A percentile compares a stretch with the other conserved stretches of the same genome.
Evolutionary conservation across 2,113 vertebrate genomes (phyloP).

Genomic region (Otus sunia): DNA sequence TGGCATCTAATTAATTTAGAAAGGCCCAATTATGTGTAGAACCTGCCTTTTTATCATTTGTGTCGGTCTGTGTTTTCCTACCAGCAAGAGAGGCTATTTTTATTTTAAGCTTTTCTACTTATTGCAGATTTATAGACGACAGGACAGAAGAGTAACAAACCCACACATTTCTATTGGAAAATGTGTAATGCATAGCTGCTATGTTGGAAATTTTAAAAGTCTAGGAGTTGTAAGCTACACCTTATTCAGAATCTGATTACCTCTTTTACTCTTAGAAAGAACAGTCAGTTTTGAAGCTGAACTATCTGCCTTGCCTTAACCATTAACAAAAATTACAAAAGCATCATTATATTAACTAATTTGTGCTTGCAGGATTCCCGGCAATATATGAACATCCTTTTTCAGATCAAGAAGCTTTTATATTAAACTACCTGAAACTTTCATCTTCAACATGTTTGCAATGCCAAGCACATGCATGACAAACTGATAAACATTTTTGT

Average conservation of each 20-base stretch:
- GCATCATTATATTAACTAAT: not conserved
- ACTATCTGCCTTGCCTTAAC: not conserved
- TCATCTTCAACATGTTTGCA: not conserved
- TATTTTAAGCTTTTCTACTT: not conserved
- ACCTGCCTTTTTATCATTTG: not conserved
- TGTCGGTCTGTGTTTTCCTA: not conserved
- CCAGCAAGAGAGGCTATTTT: not conserved
- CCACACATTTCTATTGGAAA: not conserved
- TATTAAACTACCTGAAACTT: not conserved
- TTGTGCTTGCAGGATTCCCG: not conserved
- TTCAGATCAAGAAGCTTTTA: not conserved
- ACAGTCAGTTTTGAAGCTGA: not conserved
- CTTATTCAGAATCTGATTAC: not conserved
- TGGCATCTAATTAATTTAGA: not conserved
- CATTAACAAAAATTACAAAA: not conserved
- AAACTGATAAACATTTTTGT: not conserved
- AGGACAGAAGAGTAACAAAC: not conserved
- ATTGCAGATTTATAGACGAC: not conserved
- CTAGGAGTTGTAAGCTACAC: not conserved
- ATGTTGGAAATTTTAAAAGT: not conserved
- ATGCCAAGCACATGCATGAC: not conserved
- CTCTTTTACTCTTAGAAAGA: not conserved
- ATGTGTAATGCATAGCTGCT: not conserved
- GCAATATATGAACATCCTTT: not conserved
- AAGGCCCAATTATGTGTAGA: not conserved